These are phyloP conservation scores for Chrysopa pallens DNA, from an alignment of 1,140 invertebrate species.

Conservation along the genomic window DNA sequence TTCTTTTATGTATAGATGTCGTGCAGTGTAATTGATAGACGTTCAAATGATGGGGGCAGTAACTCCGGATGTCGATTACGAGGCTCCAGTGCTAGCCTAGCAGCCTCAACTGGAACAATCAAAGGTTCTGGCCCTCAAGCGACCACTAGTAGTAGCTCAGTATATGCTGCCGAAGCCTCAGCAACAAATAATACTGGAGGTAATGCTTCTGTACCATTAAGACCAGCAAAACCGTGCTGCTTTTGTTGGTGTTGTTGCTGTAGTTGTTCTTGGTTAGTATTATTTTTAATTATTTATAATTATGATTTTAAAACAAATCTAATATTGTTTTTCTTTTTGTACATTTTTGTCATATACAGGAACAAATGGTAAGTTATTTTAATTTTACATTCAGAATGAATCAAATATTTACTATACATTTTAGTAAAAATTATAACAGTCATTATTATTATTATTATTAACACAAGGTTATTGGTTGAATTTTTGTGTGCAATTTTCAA, in stretches of 20 bases:
- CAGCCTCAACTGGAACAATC: background rate
- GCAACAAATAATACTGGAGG: background rate
- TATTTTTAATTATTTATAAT: conserved; percentile 1
- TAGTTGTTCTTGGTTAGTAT: conserved; percentile 46
- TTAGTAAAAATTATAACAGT: too few species aligned
- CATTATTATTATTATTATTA: too few species aligned
- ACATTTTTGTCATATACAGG: too few species aligned
- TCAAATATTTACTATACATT: too few species aligned
- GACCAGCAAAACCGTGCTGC: conserved; percentile 31
- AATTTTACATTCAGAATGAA: too few species aligned
- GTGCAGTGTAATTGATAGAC: background rate
- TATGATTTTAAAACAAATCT: too few species aligned
- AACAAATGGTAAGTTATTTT: too few species aligned
- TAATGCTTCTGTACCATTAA: conserved; percentile 5
- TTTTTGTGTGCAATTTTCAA: too few species aligned
- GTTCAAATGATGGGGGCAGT: background rate
- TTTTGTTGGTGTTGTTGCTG: conserved; percentile 54
- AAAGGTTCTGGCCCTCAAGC: background rate
- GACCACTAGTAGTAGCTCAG: background rate
- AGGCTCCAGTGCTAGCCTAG: background rate
- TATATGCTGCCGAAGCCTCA: background rate
- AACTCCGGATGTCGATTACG: background rate
- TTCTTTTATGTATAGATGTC: background rate
- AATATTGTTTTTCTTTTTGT: too few species aligned
- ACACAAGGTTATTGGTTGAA: too few species aligned